Conservation (phyloP, 37 sponge, comb jelly and placozoan species). For the Amphimedon queenslandica region DNA sequence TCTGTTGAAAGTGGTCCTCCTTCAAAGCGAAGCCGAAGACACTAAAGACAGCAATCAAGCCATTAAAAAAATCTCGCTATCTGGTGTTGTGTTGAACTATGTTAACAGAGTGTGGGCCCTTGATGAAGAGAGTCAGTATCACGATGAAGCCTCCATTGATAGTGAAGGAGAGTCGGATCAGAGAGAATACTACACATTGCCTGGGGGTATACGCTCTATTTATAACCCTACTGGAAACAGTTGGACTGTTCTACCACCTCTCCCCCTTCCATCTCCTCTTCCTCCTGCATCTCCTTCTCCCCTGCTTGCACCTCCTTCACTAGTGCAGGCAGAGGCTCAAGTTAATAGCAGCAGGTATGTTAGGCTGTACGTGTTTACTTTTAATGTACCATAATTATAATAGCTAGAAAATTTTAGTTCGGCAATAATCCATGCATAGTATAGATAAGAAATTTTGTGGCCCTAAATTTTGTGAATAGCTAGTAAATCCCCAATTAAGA, state of each 20-base stretch:
- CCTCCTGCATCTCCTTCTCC: not conserved
- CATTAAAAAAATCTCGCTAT: slow-evolving; percentile 71
- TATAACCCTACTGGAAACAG: slow-evolving; percentile 66
- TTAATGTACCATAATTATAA: too few relatives aligned
- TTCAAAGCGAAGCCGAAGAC: slow-evolving; percentile 15
- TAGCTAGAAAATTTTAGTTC: too few relatives aligned
- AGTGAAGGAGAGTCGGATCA: slow-evolving; percentile 24
- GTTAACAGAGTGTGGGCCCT: slow-evolving; percentile 39
- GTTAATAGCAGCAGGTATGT: too few relatives aligned
- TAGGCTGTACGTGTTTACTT: too few relatives aligned
- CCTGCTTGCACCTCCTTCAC: not conserved
- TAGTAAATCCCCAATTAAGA: too few relatives aligned
- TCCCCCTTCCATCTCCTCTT: not conserved
- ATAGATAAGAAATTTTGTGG: too few relatives aligned
- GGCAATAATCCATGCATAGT: too few relatives aligned
- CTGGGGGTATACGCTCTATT: slow-evolving; percentile 58
- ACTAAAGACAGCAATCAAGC: not conserved
- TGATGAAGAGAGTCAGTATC: slow-evolving; percentile 37
- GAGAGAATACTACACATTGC: slow-evolving; percentile 42
- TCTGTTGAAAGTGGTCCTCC: slow-evolving; percentile 43
- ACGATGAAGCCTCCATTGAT: slow-evolving; percentile 24
- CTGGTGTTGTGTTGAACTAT: slow-evolving; percentile 54
- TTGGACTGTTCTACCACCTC: slow-evolving; percentile 69
- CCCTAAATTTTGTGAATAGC: too few relatives aligned
- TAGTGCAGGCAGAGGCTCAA: too few relatives aligned